These are phyloP conservation scores for Amyelois transitella DNA, from an alignment of 1,140 invertebrate species.

Conservation along the genomic window DNA sequence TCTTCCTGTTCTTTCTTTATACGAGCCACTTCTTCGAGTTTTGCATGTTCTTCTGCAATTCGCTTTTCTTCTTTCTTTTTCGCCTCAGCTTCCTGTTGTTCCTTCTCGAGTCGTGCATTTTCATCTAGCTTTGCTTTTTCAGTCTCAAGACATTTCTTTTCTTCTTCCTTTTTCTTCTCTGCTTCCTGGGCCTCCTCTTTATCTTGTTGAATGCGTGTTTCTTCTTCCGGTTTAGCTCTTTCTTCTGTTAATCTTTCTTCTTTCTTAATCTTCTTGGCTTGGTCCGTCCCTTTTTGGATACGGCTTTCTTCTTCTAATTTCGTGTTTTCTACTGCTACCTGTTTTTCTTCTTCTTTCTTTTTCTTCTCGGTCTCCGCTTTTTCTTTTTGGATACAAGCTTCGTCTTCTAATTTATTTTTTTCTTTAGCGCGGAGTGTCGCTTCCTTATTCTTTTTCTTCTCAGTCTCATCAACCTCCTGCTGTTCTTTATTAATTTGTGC, in stretches of 20 bases:
- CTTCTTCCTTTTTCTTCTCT: slow-evolving; percentile 12
- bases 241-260: slow-evolving; percentile 22
- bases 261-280: slow-evolving; percentile 18
- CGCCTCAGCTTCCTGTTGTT: slow-evolving; percentile 15
- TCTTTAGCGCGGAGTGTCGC: slow-evolving; percentile 11
- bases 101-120: slow-evolving; percentile 16
- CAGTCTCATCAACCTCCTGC: slow-evolving; percentile 18
- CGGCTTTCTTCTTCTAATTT: slow-evolving; percentile 13
- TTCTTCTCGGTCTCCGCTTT: slow-evolving; percentile 13
- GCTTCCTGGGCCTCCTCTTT: slow-evolving; percentile 10
- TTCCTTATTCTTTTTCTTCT: slow-evolving; percentile 16
- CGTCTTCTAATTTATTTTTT: slow-evolving; percentile 14
- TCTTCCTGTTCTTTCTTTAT: slow-evolving; percentile 10
- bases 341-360: slow-evolving; percentile 18
- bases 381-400: slow-evolving; percentile 8
- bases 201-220: slow-evolving; percentile 17
- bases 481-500: slow-evolving; percentile 16
- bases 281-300: slow-evolving; percentile 12
- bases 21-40: slow-evolving; percentile 16
- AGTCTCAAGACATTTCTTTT: slow-evolving; percentile 16
- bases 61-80: too few species aligned
- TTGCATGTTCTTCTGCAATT: slow-evolving; percentile 8
- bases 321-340: slow-evolving; percentile 9
- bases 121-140: slow-evolving; percentile 14
- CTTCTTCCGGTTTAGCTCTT: slow-evolving; percentile 14